These are phyloP conservation scores for Formicarius rufipectus DNA, from an alignment of 2,113 vertebrate species.

Conservation along the genomic window DNA sequence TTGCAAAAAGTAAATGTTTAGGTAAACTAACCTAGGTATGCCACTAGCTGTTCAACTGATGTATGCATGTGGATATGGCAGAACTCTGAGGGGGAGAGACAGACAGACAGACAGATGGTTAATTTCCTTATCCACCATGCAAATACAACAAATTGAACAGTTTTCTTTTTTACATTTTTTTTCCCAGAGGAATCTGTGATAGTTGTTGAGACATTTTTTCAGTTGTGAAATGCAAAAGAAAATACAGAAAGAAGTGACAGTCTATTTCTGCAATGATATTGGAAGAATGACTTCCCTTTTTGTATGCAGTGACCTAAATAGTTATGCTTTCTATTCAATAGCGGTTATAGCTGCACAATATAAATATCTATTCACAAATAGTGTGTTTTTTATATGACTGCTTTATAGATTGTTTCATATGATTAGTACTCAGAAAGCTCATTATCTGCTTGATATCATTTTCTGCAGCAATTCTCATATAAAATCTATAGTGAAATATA, in stretches of 20 bases:
- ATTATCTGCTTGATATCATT: background rate
- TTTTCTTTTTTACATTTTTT: background rate
- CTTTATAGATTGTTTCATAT: background rate
- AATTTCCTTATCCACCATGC: background rate
- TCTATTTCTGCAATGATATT: background rate
- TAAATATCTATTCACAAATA: background rate
- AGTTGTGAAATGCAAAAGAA: background rate
- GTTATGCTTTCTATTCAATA: background rate
- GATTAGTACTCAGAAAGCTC: background rate
- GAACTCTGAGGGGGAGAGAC: background rate
- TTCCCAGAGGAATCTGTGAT: background rate
- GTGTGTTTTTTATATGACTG: background rate
- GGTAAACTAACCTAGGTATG: background rate
- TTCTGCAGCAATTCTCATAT: background rate
- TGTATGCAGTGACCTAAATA: background rate
- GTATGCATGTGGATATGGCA: background rate
- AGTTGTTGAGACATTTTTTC: background rate
- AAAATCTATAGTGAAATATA: background rate
- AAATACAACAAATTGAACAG: background rate
- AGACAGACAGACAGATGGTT: rapidly evolving
- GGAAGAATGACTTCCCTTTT: background rate
- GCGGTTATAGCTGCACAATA: background rate
- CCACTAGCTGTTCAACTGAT: background rate
- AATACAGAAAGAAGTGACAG: background rate
- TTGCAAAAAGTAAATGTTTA: background rate